Base-by-base conservation (phyloP, 2,888 invertebrate genomes). In the Lithophane ornitopus region DNA sequence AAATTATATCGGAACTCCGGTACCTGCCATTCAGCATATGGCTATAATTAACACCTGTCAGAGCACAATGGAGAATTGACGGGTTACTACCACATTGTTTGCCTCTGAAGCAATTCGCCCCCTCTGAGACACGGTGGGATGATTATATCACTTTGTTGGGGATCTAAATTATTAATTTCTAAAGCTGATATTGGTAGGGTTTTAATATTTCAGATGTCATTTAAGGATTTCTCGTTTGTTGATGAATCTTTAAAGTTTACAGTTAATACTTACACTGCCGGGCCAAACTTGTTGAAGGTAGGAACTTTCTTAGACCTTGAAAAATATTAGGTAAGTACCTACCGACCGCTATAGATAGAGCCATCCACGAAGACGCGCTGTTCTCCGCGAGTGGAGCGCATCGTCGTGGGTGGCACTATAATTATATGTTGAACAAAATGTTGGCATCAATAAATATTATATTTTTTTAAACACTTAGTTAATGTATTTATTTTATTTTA, bases 1-100 rank as follows among this genome's bases (percentile, higher is more conserved):
- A 70, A 75, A 73, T 76, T 73, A 70, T 56, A 75, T 49, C 22
- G 34, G 34, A 58, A 70, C 14, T 11, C 34, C 28, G 7, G 58
- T 34, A 65, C 28, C 58, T 69, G 65, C 19, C 26, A 39, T 66
- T 68, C 34, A 46, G 34, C 70, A 46, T 70, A 67, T 63, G 59
- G n/a, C 34, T 9, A 68, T 85, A 81, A 85, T 85, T 85, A 82
- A 70, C 70, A 76, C 61, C 52, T 85, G 82, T 76, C 85, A 68
- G 9, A 54, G 3, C 16, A 74, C 52, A 85, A 81, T 81, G 41
- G 67, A 26, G 67, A 49, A 73, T 81, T 82, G 85, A 76, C 85
- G 74, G 76, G 26, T 54, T 9, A 49, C 69, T 67, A 19, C 56
- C 39, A 70, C 59, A 61, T 59, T 66, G 76, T 81, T 54, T 72